Conservation (phyloP, 37 sponge, comb jelly and placozoan genomes). For the Petrosia ficiformis region DNA sequence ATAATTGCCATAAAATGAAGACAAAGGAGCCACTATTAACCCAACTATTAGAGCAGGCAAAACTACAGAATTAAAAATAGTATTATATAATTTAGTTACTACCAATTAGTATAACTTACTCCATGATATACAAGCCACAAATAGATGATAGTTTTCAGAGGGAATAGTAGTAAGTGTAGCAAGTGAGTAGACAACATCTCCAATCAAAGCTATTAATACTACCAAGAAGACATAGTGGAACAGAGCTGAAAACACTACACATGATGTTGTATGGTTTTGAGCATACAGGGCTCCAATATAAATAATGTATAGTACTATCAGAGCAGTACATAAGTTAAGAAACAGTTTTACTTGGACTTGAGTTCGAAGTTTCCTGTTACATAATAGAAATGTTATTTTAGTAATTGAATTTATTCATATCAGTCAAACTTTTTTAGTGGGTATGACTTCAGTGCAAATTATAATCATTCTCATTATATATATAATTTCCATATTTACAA, state of each 20-base stretch:
- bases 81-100: neutral
- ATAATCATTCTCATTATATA: too few species aligned
- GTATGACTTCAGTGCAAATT: too few species aligned
- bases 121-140: neutral
- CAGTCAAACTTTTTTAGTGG: too few species aligned
- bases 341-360: neutral
- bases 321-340: neutral
- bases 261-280: neutral
- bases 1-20: neutral
- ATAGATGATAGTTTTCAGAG: neutral
- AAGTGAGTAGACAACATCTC: neutral
- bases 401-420: too few species aligned
- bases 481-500: too few species aligned
- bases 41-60: neutral
- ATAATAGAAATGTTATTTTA: neutral
- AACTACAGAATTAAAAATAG: neutral
- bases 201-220: neutral
- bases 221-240: neutral
- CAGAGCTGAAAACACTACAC: neutral
- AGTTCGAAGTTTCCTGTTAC: neutral
- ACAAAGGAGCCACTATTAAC: neutral
- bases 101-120: neutral
- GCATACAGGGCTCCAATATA: constrained; percentile 6
- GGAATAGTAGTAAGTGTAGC: neutral
- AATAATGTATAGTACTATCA: neutral